A percentile compares a stretch with the other conserved stretches of the same genome.
Evolutionary conservation across 2,113 vertebrate genomes (phyloP).

Genomic region (Sus scrofa): DNA sequence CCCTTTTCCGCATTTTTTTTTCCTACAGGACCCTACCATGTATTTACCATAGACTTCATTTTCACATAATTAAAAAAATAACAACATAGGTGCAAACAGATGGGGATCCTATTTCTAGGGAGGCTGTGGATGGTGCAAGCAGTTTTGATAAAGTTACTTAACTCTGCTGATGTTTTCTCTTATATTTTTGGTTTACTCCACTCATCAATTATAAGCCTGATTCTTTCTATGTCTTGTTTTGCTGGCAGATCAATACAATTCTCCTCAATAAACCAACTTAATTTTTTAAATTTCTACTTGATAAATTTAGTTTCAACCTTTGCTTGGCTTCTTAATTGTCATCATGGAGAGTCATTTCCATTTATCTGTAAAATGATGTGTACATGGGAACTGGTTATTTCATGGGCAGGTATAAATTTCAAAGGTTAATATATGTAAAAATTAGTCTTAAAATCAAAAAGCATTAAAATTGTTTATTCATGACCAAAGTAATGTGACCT

Average conservation of each 20-base stretch:
- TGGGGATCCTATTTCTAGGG: fast-evolving
- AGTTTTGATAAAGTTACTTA: neutral
- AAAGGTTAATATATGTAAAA: neutral
- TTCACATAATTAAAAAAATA: neutral
- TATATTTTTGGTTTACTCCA: neutral
- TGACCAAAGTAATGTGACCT: neutral
- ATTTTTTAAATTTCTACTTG: neutral
- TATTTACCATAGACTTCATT: neutral
- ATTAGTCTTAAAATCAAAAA: neutral
- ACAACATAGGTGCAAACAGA: neutral
- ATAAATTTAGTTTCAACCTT: neutral
- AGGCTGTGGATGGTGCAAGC: neutral
- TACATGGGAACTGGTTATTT: neutral
- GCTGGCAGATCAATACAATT: neutral
- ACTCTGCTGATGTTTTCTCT: neutral
- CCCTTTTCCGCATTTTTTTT: neutral
- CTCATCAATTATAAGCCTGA: neutral
- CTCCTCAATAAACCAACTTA: neutral
- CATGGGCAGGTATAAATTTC: neutral
- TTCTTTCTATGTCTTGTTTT: neutral
- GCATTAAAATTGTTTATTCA: neutral
- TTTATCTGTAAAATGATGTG: neutral
- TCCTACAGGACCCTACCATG: neutral
- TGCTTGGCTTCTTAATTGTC: neutral
- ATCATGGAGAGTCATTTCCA: neutral